Evolutionary conservation across 2,797 vertebrate genomes (phyloP).

Genomic region (Danionella dracula): DNA sequence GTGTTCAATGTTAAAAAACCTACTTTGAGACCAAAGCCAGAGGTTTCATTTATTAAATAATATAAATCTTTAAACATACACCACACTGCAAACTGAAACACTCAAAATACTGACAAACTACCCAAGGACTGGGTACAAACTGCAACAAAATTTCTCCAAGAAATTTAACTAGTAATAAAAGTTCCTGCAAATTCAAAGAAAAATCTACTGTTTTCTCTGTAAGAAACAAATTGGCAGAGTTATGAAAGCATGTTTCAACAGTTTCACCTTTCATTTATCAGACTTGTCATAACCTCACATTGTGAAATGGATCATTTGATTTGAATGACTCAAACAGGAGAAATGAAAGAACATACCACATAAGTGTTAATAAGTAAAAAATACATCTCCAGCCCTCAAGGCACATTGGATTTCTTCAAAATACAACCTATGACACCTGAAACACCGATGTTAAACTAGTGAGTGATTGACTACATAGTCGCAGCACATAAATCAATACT

Average conservation of each 20-base stretch:
- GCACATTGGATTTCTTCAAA: neutral
- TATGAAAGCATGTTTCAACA: slow-evolving; percentile 4
- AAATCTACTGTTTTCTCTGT: neutral
- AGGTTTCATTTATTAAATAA: neutral
- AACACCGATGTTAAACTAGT: neutral
- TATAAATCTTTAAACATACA: neutral
- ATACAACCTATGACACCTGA: neutral
- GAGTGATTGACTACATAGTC: neutral
- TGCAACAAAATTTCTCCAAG: neutral
- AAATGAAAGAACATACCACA: neutral
- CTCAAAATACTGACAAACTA: neutral
- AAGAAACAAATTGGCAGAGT: neutral
- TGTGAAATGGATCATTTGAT: neutral
- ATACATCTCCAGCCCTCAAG: neutral
- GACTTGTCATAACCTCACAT: slow-evolving; percentile 7
- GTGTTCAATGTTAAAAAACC: too few species aligned
- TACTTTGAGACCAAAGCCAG: neutral
- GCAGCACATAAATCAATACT: neutral
- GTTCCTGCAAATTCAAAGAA: neutral
- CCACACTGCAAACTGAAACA: neutral
- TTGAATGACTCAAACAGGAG: neutral
- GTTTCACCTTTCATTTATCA: neutral
- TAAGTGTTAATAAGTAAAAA: neutral
- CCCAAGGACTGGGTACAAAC: neutral
- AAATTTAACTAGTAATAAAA: neutral